These are phyloP conservation scores for Eilema caniola DNA, from an alignment of 2,888 invertebrate genomes.

Conservation along the genomic window DNA sequence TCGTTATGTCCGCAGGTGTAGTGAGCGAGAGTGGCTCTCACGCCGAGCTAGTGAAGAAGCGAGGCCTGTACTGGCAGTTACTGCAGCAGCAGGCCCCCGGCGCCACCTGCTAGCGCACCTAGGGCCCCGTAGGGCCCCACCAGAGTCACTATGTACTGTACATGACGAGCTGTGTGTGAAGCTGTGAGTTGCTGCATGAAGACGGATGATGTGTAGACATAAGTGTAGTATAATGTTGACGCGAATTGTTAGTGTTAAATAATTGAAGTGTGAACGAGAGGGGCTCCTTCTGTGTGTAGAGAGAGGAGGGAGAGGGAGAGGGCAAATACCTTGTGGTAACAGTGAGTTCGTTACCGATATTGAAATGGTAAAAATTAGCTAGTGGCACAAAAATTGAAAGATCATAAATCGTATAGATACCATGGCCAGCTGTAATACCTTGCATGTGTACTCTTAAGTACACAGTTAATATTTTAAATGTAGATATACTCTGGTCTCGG, in stretches of 20 bases:
- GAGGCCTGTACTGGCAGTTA: slow-evolving; percentile 74
- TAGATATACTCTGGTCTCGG: too few relatives aligned
- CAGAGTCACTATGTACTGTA: not conserved
- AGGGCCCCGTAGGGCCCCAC: not conserved
- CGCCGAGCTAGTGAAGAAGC: slow-evolving; percentile 67
- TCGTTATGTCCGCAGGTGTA: slow-evolving; percentile 61
- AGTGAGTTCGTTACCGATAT: not conserved
- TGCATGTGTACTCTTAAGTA: too few relatives aligned
- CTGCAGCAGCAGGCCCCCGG: slow-evolving; percentile 70
- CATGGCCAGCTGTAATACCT: too few relatives aligned
- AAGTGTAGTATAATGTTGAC: not conserved
- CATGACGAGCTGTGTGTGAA: not conserved
- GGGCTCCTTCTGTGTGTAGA: not conserved
- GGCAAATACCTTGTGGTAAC: not conserved
- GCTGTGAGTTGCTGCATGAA: not conserved
- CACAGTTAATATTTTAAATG: too few relatives aligned
- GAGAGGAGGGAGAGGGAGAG: not conserved
- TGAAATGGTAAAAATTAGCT: not conserved
- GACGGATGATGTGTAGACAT: not conserved
- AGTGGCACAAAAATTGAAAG: not conserved
- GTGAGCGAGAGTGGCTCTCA: slow-evolving; percentile 78
- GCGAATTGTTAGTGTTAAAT: not conserved
- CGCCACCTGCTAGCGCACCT: not conserved
- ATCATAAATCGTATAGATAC: too few relatives aligned
- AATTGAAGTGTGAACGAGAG: not conserved